Conservation (phyloP, 2,113 vertebrate genomes). For the Sterna hirundo region DNA sequence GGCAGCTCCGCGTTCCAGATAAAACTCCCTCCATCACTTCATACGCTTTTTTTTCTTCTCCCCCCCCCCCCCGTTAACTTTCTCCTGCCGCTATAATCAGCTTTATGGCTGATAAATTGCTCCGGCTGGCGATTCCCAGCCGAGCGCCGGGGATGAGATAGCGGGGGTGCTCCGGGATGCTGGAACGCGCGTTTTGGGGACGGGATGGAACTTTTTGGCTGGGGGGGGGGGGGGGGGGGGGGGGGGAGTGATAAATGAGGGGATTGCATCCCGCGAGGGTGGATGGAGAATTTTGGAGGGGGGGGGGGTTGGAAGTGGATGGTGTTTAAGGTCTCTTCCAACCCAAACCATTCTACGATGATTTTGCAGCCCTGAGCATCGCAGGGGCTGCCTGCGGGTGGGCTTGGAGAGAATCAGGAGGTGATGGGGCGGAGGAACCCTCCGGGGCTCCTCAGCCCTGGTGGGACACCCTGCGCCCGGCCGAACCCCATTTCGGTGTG, state of each 20-base stretch:
- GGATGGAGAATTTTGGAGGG: not conserved
- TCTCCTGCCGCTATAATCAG: not conserved
- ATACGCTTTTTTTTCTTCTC: no score
- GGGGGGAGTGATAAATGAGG: fast-evolving
- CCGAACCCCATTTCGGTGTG: fast-evolving
- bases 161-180: fast-evolving
- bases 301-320: no score
- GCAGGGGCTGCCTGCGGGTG: not conserved
- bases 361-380: not conserved
- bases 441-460: not conserved
- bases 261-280: not conserved
- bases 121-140: not conserved
- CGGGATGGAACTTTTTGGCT: not conserved
- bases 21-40: not conserved
- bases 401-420: not conserved
- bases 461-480: not conserved
- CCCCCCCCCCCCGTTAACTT: not conserved
- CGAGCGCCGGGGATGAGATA: not conserved
- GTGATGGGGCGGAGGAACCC: not conserved
- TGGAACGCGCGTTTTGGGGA: no score
- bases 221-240: no score
- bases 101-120: not conserved
- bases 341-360: no score
- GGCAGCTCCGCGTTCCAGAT: not conserved
- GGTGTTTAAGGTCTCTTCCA: no score